A percentile compares a stretch with the other conserved stretches of the same genome.
Evolutionary conservation across 1,140 invertebrate genomes (phyloP).

Genomic region (Caenorhabditis remanei): DNA sequence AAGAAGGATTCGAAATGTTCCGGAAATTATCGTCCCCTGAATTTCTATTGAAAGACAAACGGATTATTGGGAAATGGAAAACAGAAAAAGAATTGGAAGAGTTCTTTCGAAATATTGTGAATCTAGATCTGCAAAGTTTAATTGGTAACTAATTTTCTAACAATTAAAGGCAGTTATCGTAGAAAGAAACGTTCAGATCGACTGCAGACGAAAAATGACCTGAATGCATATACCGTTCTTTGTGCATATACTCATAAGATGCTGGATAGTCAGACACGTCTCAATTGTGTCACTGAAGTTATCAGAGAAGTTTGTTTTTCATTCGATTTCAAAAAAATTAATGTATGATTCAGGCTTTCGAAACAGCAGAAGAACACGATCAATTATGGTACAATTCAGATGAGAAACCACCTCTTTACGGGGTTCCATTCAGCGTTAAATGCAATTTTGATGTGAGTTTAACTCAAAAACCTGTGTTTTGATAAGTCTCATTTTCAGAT

Average conservation of each 20-base stretch:
- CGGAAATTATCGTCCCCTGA: not conserved
- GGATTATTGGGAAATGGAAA: constrained; percentile 1
- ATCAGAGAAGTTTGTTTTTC: not conserved
- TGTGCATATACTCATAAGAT: constrained; percentile 13
- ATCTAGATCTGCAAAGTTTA: not conserved
- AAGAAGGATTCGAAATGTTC: constrained; percentile 16
- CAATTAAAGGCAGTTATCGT: not conserved
- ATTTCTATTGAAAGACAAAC: not conserved
- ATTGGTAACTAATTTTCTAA: not conserved
- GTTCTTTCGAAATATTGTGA: not conserved
- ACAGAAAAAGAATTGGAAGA: not conserved
- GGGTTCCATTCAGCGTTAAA: constrained; percentile 76
- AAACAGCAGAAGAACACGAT: constrained; percentile 3
- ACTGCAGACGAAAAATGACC: not conserved
- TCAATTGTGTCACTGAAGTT: constrained; percentile 15
- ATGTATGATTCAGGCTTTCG: not conserved
- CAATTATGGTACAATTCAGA: not conserved
- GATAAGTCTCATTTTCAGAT: not conserved
- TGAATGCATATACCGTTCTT: constrained; percentile 19
- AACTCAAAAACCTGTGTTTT: not conserved
- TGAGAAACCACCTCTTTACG: constrained; percentile 73
- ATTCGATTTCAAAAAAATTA: too few relatives aligned
- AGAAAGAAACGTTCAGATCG: not conserved
- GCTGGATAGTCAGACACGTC: constrained; percentile 12
- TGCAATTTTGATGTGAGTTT: constrained; percentile 73